Evolutionary conservation across 1,140 invertebrate species (phyloP).

Genomic region (Micrasema longulum): DNA sequence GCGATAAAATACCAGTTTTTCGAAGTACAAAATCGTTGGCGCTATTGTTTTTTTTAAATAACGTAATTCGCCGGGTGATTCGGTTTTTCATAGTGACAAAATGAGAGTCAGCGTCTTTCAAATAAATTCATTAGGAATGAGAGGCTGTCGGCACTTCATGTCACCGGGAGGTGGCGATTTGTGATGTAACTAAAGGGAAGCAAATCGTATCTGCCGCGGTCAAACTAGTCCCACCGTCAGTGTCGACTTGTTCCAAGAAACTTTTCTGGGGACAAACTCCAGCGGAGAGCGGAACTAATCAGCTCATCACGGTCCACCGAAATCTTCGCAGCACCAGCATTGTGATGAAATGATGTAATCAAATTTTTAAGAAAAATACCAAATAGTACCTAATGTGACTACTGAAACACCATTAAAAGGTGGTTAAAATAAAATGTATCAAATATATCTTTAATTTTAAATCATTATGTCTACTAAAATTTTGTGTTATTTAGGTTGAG

Average conservation of each 20-base stretch:
- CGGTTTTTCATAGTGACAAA: too few species aligned
- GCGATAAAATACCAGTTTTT: not conserved
- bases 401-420: not conserved
- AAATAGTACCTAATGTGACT: too few species aligned
- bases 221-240: not conserved
- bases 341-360: conserved; percentile 9
- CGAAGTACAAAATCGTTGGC: too few species aligned
- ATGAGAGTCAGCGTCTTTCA: too few species aligned
- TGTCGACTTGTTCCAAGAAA: conserved; percentile 26
- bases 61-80: not conserved
- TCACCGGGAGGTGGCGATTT: not conserved
- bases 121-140: too few species aligned
- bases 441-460: too few species aligned
- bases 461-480: too few species aligned
- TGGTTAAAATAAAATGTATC: too few species aligned
- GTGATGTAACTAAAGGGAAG: conserved; percentile 1
- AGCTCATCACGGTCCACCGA: conserved; percentile 24
- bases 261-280: conserved; percentile 16
- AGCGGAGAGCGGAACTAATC: conserved; percentile 20
- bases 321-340: not conserved
- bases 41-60: not conserved
- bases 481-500: too few species aligned
- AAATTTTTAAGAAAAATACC: not conserved
- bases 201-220: conserved; percentile 25
- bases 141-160: not conserved